Conservation (phyloP, 2,797 vertebrate species). For the Ispidina picta region DNA sequence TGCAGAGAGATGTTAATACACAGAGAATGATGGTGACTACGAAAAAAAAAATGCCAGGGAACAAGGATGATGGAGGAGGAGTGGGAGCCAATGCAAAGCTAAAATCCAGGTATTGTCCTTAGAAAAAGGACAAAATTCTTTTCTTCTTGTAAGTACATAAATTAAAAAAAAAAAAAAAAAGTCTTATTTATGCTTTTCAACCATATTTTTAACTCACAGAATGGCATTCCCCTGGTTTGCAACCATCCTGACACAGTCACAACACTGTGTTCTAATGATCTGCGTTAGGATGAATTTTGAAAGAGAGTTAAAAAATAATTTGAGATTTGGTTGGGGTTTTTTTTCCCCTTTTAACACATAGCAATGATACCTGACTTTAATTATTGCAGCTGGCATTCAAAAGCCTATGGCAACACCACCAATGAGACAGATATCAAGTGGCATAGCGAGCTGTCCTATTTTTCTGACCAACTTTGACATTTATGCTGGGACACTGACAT, state of each 20-base stretch:
- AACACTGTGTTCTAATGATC: neutral
- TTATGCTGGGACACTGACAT: neutral
- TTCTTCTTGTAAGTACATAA: neutral
- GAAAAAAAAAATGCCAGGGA: constrained; percentile 5
- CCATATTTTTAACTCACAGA: neutral
- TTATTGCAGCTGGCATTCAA: constrained; percentile 15
- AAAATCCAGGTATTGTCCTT: neutral
- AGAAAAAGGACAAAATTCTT: neutral
- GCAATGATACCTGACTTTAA: neutral
- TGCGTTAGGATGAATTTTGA: neutral
- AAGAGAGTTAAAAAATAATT: neutral
- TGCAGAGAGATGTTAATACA: neutral
- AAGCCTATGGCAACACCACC: neutral
- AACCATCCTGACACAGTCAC: neutral
- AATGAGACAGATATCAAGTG: constrained; percentile 9
- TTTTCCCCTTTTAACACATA: neutral
- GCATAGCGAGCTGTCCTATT: constrained; percentile 38
- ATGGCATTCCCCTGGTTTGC: neutral
- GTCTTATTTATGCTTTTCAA: neutral
- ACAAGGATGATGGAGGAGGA: neutral
- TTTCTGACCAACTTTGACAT: neutral
- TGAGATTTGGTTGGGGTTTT: neutral
- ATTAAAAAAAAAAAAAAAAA: neutral
- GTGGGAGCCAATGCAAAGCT: neutral
- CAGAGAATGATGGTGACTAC: neutral